Base-by-base conservation (phyloP, 2,797 vertebrate genomes). In the Chelon auratus region DNA sequence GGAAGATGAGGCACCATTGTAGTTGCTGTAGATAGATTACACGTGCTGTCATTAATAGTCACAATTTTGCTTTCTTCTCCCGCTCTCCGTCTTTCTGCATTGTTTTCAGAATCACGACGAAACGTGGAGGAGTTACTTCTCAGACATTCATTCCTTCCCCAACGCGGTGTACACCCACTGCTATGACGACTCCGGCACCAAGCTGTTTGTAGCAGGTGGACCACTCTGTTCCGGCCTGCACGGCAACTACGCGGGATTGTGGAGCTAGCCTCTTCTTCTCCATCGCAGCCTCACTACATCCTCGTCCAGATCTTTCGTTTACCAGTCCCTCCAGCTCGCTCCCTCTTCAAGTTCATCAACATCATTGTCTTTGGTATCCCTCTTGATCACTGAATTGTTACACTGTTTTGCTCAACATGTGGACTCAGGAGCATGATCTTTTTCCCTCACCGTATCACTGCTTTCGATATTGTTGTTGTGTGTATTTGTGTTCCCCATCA, bases 101-200 rank as follows among this genome's bases (percentile, higher is more conserved):
- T 58, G 18, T 30, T 67, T 80, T 62, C 87, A 99, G 98, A 99
- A 96, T 92, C 97, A 99, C 52, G 97, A 99, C 33, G 97, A 99
- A 88, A 99, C 97, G 12, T 99, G 98, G 98, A 96, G 97, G 93
- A 98, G 97, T 93, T 99, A 99, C 91, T 99, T 99, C 92, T 98
- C 98, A 3, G 97, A 99, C 79, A 96, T 99, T 93, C 94, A 95
- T 93, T 97, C 93, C 91, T 99, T 98, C 93, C 97, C 98, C 62
- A 99, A 99, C 24, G 98, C 98, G 10, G 97, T 99, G 94, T 99
- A 99, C 93, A 99, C 98, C 8, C 98, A 99, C 95, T 99, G 98
- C 94, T 99, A 99, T 6, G 98, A 99, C 81, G 95, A 96, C 58
- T 99, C 98, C 0, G 98, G 98, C 92, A 99, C 95, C 67, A 98